Conservation (phyloP, 1,140 invertebrate genomes). For the Drosophila ohnishii region DNA sequence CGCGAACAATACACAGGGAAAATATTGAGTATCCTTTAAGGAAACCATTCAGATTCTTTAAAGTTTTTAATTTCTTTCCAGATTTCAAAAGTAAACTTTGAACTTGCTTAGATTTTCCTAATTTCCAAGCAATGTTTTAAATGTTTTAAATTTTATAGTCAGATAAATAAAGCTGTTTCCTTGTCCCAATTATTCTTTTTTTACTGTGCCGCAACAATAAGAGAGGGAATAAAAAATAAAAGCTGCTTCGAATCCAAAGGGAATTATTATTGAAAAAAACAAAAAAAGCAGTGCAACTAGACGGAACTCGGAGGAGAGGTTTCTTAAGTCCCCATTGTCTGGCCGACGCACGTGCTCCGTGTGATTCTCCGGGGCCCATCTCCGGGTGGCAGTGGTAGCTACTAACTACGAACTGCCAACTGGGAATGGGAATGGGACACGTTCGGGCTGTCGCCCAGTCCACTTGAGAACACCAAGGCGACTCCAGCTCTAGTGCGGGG, state of each 20-base stretch:
- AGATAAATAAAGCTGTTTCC: not conserved
- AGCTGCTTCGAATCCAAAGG: constrained; percentile 33
- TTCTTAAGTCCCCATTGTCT: constrained; percentile 33
- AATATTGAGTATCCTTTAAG: constrained; percentile 9
- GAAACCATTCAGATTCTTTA: no score
- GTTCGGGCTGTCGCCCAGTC: constrained; percentile 29
- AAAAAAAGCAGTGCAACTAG: constrained; percentile 12
- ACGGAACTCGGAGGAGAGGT: constrained; percentile 20
- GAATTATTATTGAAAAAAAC: constrained; percentile 47
- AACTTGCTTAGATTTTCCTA: not conserved
- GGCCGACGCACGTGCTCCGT: constrained; percentile 43
- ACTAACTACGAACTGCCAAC: constrained; percentile 1
- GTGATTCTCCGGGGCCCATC: constrained; percentile 26
- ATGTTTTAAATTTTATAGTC: not conserved
- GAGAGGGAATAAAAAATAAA: constrained; percentile 20
- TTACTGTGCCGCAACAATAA: constrained; percentile 11
- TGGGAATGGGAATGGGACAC: constrained; percentile 36
- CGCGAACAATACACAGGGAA: constrained; percentile 9
- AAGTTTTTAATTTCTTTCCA: no score
- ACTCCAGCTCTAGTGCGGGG: constrained; percentile 53
- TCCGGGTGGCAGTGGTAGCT: constrained; percentile 14
- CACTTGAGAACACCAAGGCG: constrained; percentile 39
- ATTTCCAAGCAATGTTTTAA: not conserved
- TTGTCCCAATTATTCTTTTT: not conserved
- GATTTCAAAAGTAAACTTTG: not conserved